Base-by-base conservation (phyloP, 2,113 vertebrate genomes). In the Megaceryle maxima region DNA sequence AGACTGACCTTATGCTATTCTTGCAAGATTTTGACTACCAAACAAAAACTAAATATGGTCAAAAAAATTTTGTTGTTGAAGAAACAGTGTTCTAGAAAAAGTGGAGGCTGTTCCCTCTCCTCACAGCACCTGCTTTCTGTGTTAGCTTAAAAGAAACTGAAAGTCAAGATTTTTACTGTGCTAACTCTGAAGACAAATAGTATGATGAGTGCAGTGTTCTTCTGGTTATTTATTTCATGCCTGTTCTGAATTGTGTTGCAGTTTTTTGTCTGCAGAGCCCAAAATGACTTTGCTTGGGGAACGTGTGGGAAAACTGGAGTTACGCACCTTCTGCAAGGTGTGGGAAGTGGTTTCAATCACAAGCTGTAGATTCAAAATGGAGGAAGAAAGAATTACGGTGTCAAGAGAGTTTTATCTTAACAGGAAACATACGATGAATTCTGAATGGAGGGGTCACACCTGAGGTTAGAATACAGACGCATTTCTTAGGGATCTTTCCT, bases 291-390 rank as follows among this genome's bases (percentile, higher is more conserved):
- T 92, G 28, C 50, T 28, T 57, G 59, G 51, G 48, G 60, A 88
- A 51, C 0, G 77, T 74, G 90, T 88, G 85, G 83, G 91, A 85
- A 95, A 95, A 64, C 59, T 29, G 83, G 92, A 94, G 95, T 95
- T 90, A 73, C 39, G 78, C 87, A 87, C 92, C 80, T 94, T 92
- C 92, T 96, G 90, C 83, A 88, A 92, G 92, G 92, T 96, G 92
- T 94, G 79, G 86, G 88, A 96, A 94, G 95, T 81, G 83, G 80
- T 81, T 96, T 90, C 83, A 87, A 6, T 92, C 88, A 53, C 83
- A 90, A 73, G 91, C 90, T 96, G 88, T 75, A 51, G 76, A 43
- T 63, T 74, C 72, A 91, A 72, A 90, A 48, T 80, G 82, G 51
- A 88, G 51, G 37, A 39, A 67, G 90, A 77, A 63, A 60, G 55